Evolutionary conservation across 2,888 invertebrate species (phyloP).

Genomic region (Latheticus oryzae): DNA sequence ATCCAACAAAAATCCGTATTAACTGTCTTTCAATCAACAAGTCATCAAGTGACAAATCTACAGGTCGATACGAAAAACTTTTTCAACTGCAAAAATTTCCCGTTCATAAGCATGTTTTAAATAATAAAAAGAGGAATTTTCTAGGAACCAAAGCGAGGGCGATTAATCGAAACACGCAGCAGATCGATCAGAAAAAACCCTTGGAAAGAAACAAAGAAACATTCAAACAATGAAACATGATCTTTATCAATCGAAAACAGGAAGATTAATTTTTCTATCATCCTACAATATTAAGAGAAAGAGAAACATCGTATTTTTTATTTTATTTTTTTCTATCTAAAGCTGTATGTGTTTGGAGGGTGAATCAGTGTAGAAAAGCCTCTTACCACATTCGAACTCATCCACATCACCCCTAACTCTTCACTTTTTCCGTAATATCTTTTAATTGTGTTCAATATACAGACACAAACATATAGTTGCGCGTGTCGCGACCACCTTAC

Average conservation of each 20-base stretch:
- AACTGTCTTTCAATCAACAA: conserved; percentile 31
- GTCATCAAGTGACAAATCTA: conserved; percentile 32
- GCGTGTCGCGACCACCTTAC: conserved; percentile 44
- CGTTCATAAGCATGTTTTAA: conserved; percentile 15
- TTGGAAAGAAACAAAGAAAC: conserved; percentile 11
- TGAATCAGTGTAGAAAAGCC: conserved; percentile 6
- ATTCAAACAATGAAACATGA: conserved; percentile 13
- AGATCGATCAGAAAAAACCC: conserved; percentile 36
- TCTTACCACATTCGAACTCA: conserved; percentile 32
- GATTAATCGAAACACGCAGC: conserved; percentile 40
- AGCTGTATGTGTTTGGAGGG: conserved; percentile 23
- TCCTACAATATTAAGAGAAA: not conserved
- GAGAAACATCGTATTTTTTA: too few relatives aligned
- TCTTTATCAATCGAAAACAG: conserved; percentile 1
- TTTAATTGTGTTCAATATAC: conserved; percentile 35
- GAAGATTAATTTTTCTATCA: not conserved
- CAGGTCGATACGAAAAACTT: conserved; percentile 38
- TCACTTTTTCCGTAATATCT: conserved; percentile 11
- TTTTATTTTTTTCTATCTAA: too few relatives aligned
- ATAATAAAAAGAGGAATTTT: conserved; percentile 25
- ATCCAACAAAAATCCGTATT: conserved; percentile 13
- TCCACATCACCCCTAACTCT: not conserved
- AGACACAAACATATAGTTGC: conserved; percentile 43
- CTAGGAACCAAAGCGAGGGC: conserved; percentile 8
- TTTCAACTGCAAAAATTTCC: too few relatives aligned